These are phyloP conservation scores for Drosophila persimilis DNA, from an alignment of 1,140 invertebrate genomes.

Conservation along the genomic window DNA sequence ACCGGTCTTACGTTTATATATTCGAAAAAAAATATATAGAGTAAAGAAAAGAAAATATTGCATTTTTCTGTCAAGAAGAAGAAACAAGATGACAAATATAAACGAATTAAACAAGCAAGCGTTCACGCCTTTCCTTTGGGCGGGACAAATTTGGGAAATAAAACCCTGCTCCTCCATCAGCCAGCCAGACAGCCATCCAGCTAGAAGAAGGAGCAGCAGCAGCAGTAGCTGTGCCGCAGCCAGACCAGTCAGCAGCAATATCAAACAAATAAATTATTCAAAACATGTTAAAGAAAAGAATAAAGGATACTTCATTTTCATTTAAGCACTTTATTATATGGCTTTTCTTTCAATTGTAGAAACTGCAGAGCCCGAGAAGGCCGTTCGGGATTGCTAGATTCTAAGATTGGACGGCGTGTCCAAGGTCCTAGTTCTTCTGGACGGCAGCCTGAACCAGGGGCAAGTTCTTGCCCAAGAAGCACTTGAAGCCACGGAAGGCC, in stretches of 20 bases:
- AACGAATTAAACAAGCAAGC: conserved; percentile 73
- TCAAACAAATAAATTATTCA: conserved; percentile 9
- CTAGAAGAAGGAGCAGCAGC: neutral
- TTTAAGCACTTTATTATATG: conserved; percentile 72
- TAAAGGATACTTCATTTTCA: conserved; percentile 26
- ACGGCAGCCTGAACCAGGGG: conserved; percentile 76
- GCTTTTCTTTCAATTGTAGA: conserved; percentile 69
- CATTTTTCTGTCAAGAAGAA: conserved; percentile 60
- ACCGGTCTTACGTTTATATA: conserved; percentile 48
- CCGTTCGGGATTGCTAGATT: conserved; percentile 2
- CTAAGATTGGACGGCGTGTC: conserved; percentile 12
- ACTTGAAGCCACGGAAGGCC: conserved; percentile 81
- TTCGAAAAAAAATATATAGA: conserved; percentile 70
- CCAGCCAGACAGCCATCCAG: too few relatives aligned
- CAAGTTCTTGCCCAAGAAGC: conserved; percentile 79
- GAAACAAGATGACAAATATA: conserved; percentile 73
- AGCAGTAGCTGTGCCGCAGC: neutral
- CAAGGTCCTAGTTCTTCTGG: conserved; percentile 69
- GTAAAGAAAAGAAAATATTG: conserved; percentile 63
- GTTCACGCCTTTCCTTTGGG: conserved; percentile 74
- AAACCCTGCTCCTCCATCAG: too few relatives aligned
- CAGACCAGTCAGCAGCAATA: neutral
- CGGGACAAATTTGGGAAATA: conserved; percentile 55
- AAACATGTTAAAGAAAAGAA: conserved; percentile 12
- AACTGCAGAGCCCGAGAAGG: conserved; percentile 32